Base-by-base conservation (phyloP, 2,113 vertebrate genomes). In the Halcyon senegalensis region DNA sequence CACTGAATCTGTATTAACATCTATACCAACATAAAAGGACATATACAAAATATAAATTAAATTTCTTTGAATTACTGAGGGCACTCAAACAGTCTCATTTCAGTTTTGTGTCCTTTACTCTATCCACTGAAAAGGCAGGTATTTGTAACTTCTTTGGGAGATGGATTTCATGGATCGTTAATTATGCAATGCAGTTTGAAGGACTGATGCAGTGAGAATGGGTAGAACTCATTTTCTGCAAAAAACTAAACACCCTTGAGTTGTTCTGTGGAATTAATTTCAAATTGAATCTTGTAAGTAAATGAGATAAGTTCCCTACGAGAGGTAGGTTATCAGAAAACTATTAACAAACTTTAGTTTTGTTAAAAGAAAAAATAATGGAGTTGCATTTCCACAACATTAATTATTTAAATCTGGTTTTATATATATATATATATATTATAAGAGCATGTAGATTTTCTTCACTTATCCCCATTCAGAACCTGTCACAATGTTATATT, bases 131-230 rank as follows among this genome's bases (percentile, higher is more conserved):
- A 83, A 91, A 97, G 50, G 95, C 74, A 94, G 37, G 39, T 87
- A 91, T 93, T 68, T 97, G 75, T 78, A 96, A 93, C n/a, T 79
- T 88, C 90, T 94, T 72, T 16, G 51, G 44, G 50, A 97, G 74
- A 86, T 94, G 55, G 58, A 94, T 98, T 98, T 98, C 95, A 97
- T 1, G 55, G 95, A 69, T 89, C 96, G 89, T 97, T 98, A 97
- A 96, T 96, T 97, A 94, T 94, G 66, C 59, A 94, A 84, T 84
- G 87, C 51, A 82, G 5, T 96, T 94, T 97, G 89, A 94, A 94
- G 95, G 97, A 84, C 67, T 92, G 86, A 96, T 97, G 86, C 69
- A 84, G 43, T 67, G 63, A 95, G 56, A 96, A 95, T 62, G 59
- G 55, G 59, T 76, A 73, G 87, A 89, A 39, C 12, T 95, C 46